Base-by-base conservation (phyloP, 2,113 vertebrate genomes). In the Chrysochloris asiatica region DNA sequence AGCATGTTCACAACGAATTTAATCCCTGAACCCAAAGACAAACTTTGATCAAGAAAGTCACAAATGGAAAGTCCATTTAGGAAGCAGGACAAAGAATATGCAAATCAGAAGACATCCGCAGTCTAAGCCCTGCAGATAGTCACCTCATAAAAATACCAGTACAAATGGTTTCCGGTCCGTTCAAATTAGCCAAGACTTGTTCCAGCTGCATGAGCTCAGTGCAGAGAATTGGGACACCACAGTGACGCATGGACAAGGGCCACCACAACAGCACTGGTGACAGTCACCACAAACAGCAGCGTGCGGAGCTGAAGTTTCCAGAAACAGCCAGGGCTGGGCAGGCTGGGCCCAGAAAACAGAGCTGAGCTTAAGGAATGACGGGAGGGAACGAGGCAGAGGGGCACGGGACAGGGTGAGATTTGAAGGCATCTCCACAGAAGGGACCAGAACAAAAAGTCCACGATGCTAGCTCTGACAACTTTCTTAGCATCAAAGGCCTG, bases 11-110 rank as follows among this genome's bases (percentile, higher is more conserved):
- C n/a, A n/a, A n/a, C n/a, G n/a, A n/a, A n/a, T n/a, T n/a, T n/a
- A n/a, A n/a, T 47, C 67, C 6, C 6, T 19, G n/a, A n/a, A n/a
- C 7, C 14, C 26, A 19, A 7, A 72, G 83, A 75, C 11, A 4
- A 28, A 22, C 3, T 36, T 16, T 26, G 0, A 5, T n/a, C 36
- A 45, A 7, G 59, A 30, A 45, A 45, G 13, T 1, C 0, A 12
- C 28, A 7, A 5, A 9, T 19, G 14, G 10, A 45, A 7, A 28
- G 0, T 16, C n/a, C 26, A 11, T 11, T 4, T 30, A 3, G 41
- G 36, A n/a, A 19, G 16, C 12, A 17, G 6, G 43, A 72, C 12
- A 75, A 52, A 43, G 36, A 76, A 24, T 12, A 14, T 0, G 16
- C 13, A 6, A 52, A 26, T 5, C 76, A 8, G 33, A 59, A 59